Evolutionary conservation across 2,888 invertebrate species (phyloP).

Genomic region (Heteromurus nitidus): DNA sequence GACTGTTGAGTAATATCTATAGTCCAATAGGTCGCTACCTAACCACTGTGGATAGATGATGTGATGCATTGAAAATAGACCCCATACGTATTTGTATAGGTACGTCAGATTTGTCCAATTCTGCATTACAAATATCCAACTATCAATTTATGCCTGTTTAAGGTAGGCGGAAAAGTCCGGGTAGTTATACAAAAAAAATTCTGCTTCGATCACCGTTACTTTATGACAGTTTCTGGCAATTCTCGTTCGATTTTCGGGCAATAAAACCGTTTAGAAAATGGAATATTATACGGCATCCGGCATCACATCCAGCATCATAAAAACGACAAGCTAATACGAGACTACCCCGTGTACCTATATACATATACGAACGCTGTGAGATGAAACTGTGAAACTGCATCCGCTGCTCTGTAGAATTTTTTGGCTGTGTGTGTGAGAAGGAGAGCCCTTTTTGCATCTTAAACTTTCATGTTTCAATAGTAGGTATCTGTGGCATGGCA

Average conservation of each 20-base stretch:
- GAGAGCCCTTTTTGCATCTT: not conserved
- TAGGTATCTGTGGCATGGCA: too few species aligned
- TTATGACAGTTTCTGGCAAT: conserved; percentile 59
- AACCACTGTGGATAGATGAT: too few species aligned
- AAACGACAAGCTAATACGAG: too few species aligned
- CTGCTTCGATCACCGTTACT: conserved; percentile 54
- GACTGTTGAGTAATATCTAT: too few species aligned
- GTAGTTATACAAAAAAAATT: conserved; percentile 44
- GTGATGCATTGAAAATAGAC: too few species aligned
- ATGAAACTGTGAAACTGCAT: too few species aligned
- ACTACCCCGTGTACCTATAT: too few species aligned
- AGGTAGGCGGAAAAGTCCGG: conserved; percentile 13
- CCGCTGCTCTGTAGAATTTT: too few species aligned
- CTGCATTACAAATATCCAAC: conserved; percentile 33
- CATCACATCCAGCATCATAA: too few species aligned
- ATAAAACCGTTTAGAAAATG: conserved; percentile 58
- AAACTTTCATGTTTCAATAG: not conserved
- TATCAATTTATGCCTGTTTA: conserved; percentile 17
- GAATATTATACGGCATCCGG: conserved; percentile 27
- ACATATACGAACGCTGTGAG: too few species aligned
- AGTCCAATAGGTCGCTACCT: too few species aligned
- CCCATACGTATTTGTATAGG: too few species aligned
- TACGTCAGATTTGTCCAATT: conserved; percentile 27
- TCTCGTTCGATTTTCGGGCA: conserved; percentile 54
- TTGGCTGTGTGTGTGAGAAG: not conserved